Percentiles rank a stretch among this genome's conserved stretches.
phyloP scores from a whole-genome alignment of 2,888 invertebrate genomes.

The Stenodera caucasica region DNA sequence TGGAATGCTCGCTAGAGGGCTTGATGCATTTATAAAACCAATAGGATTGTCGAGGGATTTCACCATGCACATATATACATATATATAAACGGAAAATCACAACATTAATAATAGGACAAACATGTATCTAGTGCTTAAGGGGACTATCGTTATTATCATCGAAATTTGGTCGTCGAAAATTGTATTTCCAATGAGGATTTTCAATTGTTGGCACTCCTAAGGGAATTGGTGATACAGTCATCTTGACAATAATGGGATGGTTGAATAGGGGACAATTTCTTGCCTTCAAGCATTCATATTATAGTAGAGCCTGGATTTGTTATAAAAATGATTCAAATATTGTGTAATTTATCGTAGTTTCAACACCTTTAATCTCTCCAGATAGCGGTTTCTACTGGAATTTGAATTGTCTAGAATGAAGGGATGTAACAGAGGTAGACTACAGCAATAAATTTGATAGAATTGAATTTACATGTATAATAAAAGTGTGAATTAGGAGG shows the following conservation, averaged over 20 bases:
- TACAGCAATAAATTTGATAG: background rate
- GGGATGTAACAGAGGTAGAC: background rate
- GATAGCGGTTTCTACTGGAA: too few relatives aligned
- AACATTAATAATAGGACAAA: background rate
- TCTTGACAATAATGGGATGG: background rate
- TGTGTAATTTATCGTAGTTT: background rate
- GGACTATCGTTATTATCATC: background rate
- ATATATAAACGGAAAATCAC: background rate
- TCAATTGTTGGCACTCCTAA: background rate
- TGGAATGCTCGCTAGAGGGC: background rate
- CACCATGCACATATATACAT: background rate
- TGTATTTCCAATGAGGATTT: background rate
- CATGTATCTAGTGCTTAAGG: background rate
- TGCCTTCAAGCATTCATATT: too few relatives aligned
- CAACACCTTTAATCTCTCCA: constrained; percentile 1
- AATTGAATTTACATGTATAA: constrained; percentile 1
- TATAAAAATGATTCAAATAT: too few relatives aligned
- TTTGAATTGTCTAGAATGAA: background rate
- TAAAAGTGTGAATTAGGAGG: background rate
- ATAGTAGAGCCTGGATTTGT: too few relatives aligned
- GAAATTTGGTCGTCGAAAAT: background rate
- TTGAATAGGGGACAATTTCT: too few relatives aligned
- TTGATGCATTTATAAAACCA: background rate
- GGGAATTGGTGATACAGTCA: background rate
- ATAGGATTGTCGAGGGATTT: background rate